These are phyloP conservation scores for Oreochromis spilurus DNA, from an alignment of 2,113 vertebrate genomes.

Conservation along the genomic window DNA sequence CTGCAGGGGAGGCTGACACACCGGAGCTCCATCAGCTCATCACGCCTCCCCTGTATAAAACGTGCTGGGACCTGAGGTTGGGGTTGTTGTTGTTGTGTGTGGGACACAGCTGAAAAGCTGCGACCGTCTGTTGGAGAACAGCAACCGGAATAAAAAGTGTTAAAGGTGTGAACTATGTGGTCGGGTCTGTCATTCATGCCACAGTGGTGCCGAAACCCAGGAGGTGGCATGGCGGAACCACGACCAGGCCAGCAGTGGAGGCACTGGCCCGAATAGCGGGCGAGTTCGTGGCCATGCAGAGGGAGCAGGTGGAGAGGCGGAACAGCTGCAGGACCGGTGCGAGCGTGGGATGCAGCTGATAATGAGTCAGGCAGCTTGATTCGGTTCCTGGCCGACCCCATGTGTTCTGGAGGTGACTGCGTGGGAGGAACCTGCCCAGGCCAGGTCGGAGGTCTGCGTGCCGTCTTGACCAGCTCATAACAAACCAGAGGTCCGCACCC, in stretches of 20 bases:
- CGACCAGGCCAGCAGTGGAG: background rate
- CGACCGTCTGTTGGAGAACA: fast-evolving
- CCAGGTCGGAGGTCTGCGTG: fast-evolving
- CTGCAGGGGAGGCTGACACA: background rate
- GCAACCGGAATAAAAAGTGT: background rate
- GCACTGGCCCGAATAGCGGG: background rate
- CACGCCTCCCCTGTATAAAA: background rate
- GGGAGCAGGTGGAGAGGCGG: background rate
- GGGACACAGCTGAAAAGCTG: background rate
- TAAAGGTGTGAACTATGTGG: background rate
- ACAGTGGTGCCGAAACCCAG: background rate
- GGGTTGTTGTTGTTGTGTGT: background rate
- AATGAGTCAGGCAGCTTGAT: background rate
- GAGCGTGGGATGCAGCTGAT: background rate
- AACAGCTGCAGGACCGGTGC: background rate
- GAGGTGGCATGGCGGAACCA: background rate
- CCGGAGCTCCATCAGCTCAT: background rate
- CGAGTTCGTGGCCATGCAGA: background rate
- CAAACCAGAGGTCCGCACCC: background rate
- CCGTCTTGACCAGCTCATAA: background rate
- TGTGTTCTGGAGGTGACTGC: background rate
- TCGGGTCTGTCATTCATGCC: background rate
- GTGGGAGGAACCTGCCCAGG: background rate
- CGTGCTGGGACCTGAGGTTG: background rate
- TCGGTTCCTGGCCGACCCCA: background rate